These are phyloP conservation scores for Machaerirhynchus nigripectus DNA, from an alignment of 2,113 vertebrate species.

Conservation along the genomic window DNA sequence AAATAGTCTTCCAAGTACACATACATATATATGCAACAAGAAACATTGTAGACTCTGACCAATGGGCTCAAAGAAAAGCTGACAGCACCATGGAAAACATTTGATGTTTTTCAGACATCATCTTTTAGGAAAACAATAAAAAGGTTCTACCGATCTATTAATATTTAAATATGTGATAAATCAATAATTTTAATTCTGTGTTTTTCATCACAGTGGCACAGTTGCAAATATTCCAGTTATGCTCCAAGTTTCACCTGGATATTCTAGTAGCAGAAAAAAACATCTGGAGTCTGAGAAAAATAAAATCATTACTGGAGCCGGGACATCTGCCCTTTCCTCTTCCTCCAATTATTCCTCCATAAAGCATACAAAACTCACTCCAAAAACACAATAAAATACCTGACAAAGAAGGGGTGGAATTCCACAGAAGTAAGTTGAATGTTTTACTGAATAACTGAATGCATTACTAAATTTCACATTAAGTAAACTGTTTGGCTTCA, in stretches of 20 bases:
- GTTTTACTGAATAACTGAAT: background rate
- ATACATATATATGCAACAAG: background rate
- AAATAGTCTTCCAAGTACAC: background rate
- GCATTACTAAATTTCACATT: background rate
- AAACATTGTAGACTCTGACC: background rate
- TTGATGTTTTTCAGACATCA: background rate
- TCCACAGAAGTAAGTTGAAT: background rate
- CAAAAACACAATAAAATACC: background rate
- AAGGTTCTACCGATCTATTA: background rate
- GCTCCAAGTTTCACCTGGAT: background rate
- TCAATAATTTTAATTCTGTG: background rate
- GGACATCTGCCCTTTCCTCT: background rate
- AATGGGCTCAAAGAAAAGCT: background rate
- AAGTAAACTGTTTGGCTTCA: background rate
- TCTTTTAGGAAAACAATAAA: background rate
- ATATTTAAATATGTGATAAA: background rate
- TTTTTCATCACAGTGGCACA: background rate
- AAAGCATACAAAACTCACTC: background rate
- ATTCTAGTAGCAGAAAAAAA: background rate
- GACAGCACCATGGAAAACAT: background rate
- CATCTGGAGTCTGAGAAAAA: background rate
- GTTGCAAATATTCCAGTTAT: background rate
- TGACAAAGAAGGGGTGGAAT: background rate
- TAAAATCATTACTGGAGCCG: background rate
- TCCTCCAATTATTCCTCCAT: conserved; percentile 5